Evolutionary conservation across 2,888 invertebrate genomes (phyloP), one percentile per base, ranked within the genome.

Genomic region (Hemithea aestivaria): DNA sequence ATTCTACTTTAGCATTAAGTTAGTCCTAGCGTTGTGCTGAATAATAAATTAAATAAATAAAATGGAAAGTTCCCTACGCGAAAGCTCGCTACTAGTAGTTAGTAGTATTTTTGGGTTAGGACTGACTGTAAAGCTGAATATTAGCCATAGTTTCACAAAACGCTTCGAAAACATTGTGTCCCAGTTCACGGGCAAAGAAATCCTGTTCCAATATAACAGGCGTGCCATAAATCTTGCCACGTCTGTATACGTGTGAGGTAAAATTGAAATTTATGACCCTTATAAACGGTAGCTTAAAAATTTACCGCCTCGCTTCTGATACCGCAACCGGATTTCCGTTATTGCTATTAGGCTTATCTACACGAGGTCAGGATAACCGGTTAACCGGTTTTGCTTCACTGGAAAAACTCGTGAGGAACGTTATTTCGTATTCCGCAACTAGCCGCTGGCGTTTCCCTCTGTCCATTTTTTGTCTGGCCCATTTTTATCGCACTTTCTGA

Each of bases 261-360:
- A 49, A 49, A 54, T 51, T 51, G 32, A 51, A 57, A 57, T 56
- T 50, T 56, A 53, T 49, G 38, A 39, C 38, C 29, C 35, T 44
- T 35, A 33, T 47, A 43, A 27, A 51, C 48, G 29, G 6, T 5
- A 21, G 28, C 40, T 40, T 37, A 40, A 47, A 46, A 40, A 44
- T 40, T 42, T 42, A 45, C 41, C 27, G 28, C 35, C 30, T 33
- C 34, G 40, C 25, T 36, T 28, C 32, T 25, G 39, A 33, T 40
- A 32, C 40, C 25, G 35, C 23, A 20, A 35, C 37, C 35, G 46
- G 46, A 46, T 46, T 48, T 45, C 41, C 48, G 39, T 41, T 47
- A 36, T 40, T 38, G 40, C 47, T 43, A 45, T 45, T 44, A 47
- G 26, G 40, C 45, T 48, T 49, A 51, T 46, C 43, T 49, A 44